Evolutionary conservation across 2,113 vertebrate genomes (phyloP), one percentile per base, ranked within the genome.

Genomic region (Trogon surrucura): DNA sequence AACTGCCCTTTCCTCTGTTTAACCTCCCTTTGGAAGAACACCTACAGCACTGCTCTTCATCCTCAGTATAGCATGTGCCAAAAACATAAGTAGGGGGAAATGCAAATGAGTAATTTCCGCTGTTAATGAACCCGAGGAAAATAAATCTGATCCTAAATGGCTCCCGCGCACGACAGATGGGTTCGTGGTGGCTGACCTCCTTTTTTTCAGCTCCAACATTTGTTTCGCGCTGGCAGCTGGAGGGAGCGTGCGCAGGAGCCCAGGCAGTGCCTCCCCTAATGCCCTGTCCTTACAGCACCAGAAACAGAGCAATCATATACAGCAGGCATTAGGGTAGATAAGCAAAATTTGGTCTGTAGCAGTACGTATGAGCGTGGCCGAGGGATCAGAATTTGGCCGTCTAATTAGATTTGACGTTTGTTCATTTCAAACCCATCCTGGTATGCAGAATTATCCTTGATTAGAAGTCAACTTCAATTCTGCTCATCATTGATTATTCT

Each of bases 381-480:
- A 81, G 61, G 62, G 85, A 90, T 93, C 61, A 93, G 82, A 88
- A 71, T 56, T 71, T 1, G 16, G 25, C 75, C 8, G 2, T 18
- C 45, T 91, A 86, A 97, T 96, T 45, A 71, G 77, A 91, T 57
- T n/a, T 84, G 92, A 88, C 13, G 9, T 72, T 81, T 88, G 44
- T 79, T 92, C 57, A 91, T 92, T 92, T 94, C 91, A 79, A 89
- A 81, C 48, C 22, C 50, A 75, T 6, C 8, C 61, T 3, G 1
- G 38, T 85, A 85, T 23, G 91, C 66, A 85, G 72, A 89, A 89
- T 80, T 69, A 57, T 89, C 65, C 89, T 86, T 95, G 95, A 95
- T 95, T 93, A 81, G 61, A 87, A 95, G 89, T 89, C 94, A 91
- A 27, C 65, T 93, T 77, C 77, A 93, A 81, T 95, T 86, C 89